Evolutionary conservation across 2,113 vertebrate species (phyloP).

Genomic region (Xiphorhynchus elegans): DNA sequence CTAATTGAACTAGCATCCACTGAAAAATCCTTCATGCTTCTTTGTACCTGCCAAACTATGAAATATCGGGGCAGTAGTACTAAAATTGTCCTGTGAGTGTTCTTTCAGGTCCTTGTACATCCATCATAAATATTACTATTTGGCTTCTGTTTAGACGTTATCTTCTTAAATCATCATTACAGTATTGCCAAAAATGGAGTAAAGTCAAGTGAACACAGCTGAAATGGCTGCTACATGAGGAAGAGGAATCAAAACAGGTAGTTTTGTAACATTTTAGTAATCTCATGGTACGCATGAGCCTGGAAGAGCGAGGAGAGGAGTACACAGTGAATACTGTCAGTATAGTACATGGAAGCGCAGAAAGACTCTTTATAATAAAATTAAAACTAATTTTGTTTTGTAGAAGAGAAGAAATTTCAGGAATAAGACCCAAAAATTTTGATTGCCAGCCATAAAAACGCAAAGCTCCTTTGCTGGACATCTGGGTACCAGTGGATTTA

Average conservation of each 20-base stretch:
- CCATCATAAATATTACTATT: neutral
- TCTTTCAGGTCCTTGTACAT: neutral
- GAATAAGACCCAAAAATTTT: neutral
- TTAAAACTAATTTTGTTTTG: neutral
- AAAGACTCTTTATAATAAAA: neutral
- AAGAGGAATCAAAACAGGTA: neutral
- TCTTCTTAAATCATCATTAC: neutral
- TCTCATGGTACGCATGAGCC: neutral
- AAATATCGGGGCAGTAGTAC: neutral
- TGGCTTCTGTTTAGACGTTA: neutral
- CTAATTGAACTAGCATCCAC: neutral
- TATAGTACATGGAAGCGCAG: neutral
- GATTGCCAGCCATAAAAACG: neutral
- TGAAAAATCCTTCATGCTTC: neutral
- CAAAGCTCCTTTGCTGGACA: neutral
- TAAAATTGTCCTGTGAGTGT: neutral
- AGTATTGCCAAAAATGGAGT: neutral
- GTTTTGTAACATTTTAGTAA: neutral
- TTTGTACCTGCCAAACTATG: neutral
- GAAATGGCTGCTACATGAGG: neutral
- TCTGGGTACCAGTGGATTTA: neutral
- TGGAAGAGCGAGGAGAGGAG: neutral
- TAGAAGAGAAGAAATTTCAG: neutral
- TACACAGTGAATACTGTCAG: neutral
- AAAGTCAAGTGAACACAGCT: neutral